These are phyloP conservation scores for Rafetus swinhoei DNA, from an alignment of 2,113 vertebrate genomes.

Conservation along the genomic window DNA sequence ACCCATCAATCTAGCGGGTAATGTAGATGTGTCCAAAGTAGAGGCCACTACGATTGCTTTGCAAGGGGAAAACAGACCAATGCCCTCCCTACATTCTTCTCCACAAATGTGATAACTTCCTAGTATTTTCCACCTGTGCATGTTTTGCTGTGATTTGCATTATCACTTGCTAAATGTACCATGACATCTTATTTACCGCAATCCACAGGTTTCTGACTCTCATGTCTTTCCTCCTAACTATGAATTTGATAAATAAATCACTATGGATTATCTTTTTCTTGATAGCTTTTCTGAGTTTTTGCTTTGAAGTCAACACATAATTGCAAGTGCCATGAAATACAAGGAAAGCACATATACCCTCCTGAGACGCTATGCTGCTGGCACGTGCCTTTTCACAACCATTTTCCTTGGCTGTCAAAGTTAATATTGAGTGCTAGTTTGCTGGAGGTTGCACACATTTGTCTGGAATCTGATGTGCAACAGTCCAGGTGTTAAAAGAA, in stretches of 20 bases:
- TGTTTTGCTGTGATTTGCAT: not conserved
- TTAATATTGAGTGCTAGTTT: accelerated
- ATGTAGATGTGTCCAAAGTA: not conserved
- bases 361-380: not conserved
- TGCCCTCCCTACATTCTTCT: not conserved
- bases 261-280: not conserved
- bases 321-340: accelerated
- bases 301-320: not conserved
- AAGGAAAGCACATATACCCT: not conserved
- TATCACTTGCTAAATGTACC: not conserved
- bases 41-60: accelerated
- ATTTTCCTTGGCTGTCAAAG: not conserved
- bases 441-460: not conserved
- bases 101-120: not conserved
- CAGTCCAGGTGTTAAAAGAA: constrained; percentile 13
- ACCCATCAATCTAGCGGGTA: no score
- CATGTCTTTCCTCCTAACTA: not conserved
- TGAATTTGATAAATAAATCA: not conserved
- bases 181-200: not conserved
- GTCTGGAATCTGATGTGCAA: not conserved
- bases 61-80: not conserved
- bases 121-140: not conserved
- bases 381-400: not conserved
- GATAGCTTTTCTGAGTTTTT: not conserved
- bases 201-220: not conserved